Conservation (phyloP, 2,797 vertebrate species). For the Nannoperca obscura region DNA sequence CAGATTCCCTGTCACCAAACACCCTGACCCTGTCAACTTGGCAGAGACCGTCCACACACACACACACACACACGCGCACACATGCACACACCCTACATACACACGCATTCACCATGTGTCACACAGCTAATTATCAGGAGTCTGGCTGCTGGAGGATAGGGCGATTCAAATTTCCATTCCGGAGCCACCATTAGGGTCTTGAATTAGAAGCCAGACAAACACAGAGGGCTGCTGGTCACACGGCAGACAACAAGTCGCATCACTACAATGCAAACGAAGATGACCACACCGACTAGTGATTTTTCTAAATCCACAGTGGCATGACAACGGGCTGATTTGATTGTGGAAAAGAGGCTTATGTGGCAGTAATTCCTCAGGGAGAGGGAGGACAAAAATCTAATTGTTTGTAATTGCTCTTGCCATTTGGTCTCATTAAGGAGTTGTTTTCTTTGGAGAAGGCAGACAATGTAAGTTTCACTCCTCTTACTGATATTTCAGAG, state of each 20-base stretch:
- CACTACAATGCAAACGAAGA: background rate
- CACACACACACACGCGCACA: constrained; percentile 27
- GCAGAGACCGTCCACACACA: constrained; percentile 51
- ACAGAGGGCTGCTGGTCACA: constrained; percentile 59
- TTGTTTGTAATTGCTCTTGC: constrained; percentile 63
- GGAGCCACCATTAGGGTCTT: constrained; percentile 68
- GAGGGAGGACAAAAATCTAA: constrained; percentile 53
- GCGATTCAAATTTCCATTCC: constrained; percentile 82
- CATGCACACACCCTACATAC: constrained; percentile 40
- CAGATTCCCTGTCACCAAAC: constrained; percentile 81
- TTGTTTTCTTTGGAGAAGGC: constrained; percentile 50
- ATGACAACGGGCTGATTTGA: constrained; percentile 50
- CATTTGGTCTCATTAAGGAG: constrained; percentile 50
- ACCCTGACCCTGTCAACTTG: constrained; percentile 75
- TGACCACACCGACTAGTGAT: background rate
- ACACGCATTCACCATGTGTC: constrained; percentile 71
- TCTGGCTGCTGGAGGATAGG: constrained; percentile 66
- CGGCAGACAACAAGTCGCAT: constrained; percentile 50
- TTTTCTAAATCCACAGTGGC: background rate
- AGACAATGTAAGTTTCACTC: constrained; percentile 57
- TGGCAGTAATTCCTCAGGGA: constrained; percentile 60
- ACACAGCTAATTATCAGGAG: constrained; percentile 79
- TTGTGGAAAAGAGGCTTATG: constrained; percentile 60
- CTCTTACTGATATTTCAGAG: constrained; percentile 3
- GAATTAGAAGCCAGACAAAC: constrained; percentile 77